Conservation (phyloP, 2,888 invertebrate genomes). For the Nemoura dubitans region DNA sequence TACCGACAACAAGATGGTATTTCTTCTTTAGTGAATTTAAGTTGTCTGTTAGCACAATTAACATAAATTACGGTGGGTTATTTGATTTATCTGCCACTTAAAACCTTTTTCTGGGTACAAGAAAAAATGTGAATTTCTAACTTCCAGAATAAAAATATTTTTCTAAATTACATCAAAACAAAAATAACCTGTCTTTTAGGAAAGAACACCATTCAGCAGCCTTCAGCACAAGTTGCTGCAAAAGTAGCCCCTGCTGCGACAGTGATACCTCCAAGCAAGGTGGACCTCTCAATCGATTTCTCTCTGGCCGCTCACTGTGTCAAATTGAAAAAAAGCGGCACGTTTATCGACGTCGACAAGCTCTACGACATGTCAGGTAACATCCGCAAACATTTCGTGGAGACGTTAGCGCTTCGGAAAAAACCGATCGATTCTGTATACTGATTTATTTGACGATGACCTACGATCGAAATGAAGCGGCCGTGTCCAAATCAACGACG, state of each 20-base stretch:
- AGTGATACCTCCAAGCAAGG: neutral
- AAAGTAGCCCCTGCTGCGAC: neutral
- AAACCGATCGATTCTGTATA: neutral
- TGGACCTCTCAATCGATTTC: slow-evolving; percentile 55
- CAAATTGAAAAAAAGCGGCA: slow-evolving; percentile 65
- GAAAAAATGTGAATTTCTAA: too few relatives aligned
- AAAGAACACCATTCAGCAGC: too few relatives aligned
- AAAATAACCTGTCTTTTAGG: too few relatives aligned
- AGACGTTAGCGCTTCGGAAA: neutral
- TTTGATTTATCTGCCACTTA: too few relatives aligned
- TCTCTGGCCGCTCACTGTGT: slow-evolving; percentile 68
- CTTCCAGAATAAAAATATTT: too few relatives aligned
- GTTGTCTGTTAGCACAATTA: too few relatives aligned
- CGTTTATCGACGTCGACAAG: slow-evolving; percentile 66
- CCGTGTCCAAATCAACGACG: slow-evolving; percentile 41
- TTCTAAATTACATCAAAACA: too few relatives aligned
- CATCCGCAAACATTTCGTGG: slow-evolving; percentile 8
- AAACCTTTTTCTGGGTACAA: too few relatives aligned
- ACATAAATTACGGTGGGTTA: too few relatives aligned
- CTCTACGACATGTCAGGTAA: slow-evolving; percentile 62
- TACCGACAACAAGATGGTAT: too few relatives aligned
- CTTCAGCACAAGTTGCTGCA: neutral
- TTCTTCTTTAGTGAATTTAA: too few relatives aligned
- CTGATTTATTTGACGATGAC: neutral
- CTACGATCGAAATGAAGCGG: neutral